Percentiles rank a stretch among this genome's conserved stretches.
Evolutionary conservation across 2,797 vertebrate genomes (phyloP).

Genomic region (Poecilia gillii): DNA sequence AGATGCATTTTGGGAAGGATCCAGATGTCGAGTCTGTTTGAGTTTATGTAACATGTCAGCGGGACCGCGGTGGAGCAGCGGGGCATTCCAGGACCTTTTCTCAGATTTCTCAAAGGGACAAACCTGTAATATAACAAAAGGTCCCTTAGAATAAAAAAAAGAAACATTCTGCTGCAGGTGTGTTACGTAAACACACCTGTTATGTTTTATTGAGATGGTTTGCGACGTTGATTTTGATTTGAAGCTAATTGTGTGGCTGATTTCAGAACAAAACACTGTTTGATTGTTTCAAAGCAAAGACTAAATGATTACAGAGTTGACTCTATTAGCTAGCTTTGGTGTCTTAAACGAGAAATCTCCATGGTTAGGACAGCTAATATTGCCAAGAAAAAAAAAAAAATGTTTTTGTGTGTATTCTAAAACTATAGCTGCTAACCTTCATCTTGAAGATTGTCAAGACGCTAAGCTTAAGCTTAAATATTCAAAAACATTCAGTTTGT

Average conservation of each 20-base stretch:
- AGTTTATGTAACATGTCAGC: slow-evolving; percentile 65
- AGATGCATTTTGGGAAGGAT: slow-evolving; percentile 66
- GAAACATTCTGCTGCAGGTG: background rate
- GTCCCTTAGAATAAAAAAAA: background rate
- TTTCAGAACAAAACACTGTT: too few relatives aligned
- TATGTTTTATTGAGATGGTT: background rate
- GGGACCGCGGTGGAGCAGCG: slow-evolving; percentile 54
- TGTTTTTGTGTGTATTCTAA: background rate
- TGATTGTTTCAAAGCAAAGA: background rate
- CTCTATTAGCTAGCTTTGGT: background rate
- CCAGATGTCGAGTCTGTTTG: slow-evolving; percentile 32
- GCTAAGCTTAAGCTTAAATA: background rate
- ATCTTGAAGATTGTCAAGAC: background rate
- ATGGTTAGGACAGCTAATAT: background rate
- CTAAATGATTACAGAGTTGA: background rate
- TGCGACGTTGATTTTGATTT: background rate
- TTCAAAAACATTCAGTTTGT: background rate
- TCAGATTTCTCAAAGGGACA: background rate
- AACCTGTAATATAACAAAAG: background rate
- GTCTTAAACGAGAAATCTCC: background rate
- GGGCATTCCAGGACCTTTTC: background rate
- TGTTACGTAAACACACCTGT: background rate
- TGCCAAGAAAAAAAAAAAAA: background rate
- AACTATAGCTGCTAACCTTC: background rate
- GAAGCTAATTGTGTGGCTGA: background rate